Percentiles rank a stretch among this genome's conserved stretches.
Conservation (phyloP, 2,797 vertebrate species). For the Neosilurus mollespiculum region DNA sequence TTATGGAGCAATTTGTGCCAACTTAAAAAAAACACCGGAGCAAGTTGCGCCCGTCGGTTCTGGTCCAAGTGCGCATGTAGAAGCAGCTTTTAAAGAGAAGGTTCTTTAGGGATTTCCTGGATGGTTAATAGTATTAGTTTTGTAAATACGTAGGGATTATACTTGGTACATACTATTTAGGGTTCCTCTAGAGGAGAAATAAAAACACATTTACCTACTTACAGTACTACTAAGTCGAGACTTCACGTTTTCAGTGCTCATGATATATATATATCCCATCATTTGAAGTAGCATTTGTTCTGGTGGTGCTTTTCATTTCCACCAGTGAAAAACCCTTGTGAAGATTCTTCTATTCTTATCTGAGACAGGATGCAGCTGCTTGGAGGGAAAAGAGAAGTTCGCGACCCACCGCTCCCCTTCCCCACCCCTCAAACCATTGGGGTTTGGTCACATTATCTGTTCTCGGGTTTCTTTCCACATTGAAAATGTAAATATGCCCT, state of each 20-base stretch:
- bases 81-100: neutral
- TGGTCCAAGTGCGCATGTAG: no score
- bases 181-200: neutral
- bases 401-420: neutral
- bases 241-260: no score
- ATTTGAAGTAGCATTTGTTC: no score
- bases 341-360: conserved; percentile 15
- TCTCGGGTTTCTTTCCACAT: conserved; percentile 4
- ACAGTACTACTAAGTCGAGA: no score
- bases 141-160: neutral
- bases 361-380: conserved; percentile 19
- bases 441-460: conserved; percentile 6
- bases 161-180: no score
- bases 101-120: neutral
- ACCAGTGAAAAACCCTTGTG: neutral
- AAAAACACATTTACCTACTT: neutral
- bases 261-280: neutral
- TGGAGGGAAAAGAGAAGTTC: conserved; percentile 10
- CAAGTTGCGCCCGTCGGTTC: no score
- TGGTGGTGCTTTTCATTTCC: neutral
- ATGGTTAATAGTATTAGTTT: neutral
- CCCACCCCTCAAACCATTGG: neutral
- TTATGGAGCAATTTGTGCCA: no score
- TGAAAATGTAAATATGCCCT: conserved; percentile 11
- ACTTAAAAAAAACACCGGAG: no score